Evolutionary conservation across 2,888 invertebrate species (phyloP).

Genomic region (Synanthedon tipuliformis): DNA sequence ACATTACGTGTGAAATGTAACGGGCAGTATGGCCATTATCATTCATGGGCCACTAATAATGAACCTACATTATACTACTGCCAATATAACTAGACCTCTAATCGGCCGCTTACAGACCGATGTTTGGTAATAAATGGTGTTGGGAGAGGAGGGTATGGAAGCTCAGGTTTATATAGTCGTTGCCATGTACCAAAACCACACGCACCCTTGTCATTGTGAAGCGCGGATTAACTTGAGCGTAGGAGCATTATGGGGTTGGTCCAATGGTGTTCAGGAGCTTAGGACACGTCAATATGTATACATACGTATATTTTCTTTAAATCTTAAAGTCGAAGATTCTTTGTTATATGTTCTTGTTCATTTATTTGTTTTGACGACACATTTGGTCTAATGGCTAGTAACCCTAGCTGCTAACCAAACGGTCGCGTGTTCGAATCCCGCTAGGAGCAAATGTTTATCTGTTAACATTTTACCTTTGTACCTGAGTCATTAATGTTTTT

Average conservation of each 20-base stretch:
- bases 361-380: too few relatives aligned
- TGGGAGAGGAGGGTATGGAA: neutral
- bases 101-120: neutral
- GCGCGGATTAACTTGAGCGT: conserved; percentile 7
- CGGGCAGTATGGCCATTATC: conserved; percentile 6
- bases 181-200: neutral
- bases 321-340: too few relatives aligned
- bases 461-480: too few relatives aligned
- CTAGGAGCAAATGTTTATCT: too few relatives aligned
- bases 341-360: too few relatives aligned
- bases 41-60: conserved; percentile 6
- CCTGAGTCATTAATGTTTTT: too few relatives aligned
- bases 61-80: conserved; percentile 3
- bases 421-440: too few relatives aligned
- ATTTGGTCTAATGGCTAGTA: too few relatives aligned
- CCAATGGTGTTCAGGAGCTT: neutral
- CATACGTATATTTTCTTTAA: neutral
- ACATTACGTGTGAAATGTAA: conserved; percentile 9
- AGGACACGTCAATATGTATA: neutral
- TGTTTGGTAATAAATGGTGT: neutral
- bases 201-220: conserved; percentile 9
- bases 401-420: too few relatives aligned
- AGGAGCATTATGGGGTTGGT: neutral
- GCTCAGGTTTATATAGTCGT: conserved; percentile 1
- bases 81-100: conserved; percentile 2